Conservation (phyloP, 2,888 invertebrate species). For the Nomada goodeniana region DNA sequence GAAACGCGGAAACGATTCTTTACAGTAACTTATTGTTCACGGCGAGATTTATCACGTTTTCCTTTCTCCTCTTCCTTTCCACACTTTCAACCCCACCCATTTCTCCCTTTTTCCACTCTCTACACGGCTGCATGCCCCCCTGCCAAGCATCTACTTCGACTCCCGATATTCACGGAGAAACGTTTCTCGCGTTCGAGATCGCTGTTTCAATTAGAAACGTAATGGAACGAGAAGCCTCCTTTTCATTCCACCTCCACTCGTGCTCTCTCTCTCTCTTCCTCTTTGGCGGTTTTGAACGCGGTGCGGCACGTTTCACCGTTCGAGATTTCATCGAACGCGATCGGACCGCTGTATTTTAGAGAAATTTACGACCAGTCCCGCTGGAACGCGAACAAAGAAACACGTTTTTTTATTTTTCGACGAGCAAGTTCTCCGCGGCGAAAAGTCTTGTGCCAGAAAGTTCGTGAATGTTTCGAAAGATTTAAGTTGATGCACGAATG, state of each 20-base stretch:
- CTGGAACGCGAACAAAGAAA: constrained; percentile 21
- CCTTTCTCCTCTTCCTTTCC: constrained; percentile 21
- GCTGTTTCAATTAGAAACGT: constrained; percentile 68
- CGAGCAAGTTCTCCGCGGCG: background rate
- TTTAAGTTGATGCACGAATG: background rate
- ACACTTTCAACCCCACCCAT: background rate
- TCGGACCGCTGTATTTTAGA: constrained; percentile 59
- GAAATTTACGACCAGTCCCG: constrained; percentile 52
- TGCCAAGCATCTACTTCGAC: background rate
- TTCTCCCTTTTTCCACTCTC: background rate
- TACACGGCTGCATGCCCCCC: background rate
- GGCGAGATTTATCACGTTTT: constrained; percentile 69
- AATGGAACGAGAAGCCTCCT: constrained; percentile 54
- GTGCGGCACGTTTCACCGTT: constrained; percentile 33
- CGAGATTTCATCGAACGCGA: constrained; percentile 59
- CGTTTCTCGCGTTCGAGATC: constrained; percentile 52
- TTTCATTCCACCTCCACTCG: constrained; percentile 1
- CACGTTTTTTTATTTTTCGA: constrained; percentile 11
- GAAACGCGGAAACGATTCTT: constrained; percentile 72
- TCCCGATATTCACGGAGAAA: constrained; percentile 59
- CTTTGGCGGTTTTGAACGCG: background rate
- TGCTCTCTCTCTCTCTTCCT: background rate
- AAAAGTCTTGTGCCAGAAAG: background rate
- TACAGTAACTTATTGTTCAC: constrained; percentile 73
- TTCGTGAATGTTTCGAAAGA: background rate